Conservation (phyloP, 1,140 invertebrate genomes). For the Diachasmimorpha longicaudata region DNA sequence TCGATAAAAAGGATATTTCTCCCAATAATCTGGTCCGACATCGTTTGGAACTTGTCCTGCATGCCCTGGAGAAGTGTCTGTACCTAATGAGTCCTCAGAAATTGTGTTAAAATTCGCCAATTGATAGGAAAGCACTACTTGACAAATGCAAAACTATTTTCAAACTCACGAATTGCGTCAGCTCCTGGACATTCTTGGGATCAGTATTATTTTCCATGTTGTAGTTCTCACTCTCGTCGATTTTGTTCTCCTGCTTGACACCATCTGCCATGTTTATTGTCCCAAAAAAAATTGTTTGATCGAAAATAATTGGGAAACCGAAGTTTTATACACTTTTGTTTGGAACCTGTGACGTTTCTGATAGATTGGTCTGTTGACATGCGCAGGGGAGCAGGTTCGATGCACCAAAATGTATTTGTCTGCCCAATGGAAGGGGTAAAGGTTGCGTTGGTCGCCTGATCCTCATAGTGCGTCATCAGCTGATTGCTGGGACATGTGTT, state of each 20-base stretch:
- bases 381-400: not conserved
- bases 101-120: not conserved
- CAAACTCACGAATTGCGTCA: slow-evolving; percentile 87
- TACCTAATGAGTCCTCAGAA: slow-evolving; percentile 73
- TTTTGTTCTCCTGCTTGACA: slow-evolving; percentile 67
- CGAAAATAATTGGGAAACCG: not conserved
- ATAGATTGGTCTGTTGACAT: not conserved
- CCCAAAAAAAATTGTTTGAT: not conserved
- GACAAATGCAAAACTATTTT: not conserved
- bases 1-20: slow-evolving; percentile 81
- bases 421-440: not conserved
- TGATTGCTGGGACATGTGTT: not conserved
- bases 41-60: slow-evolving; percentile 97
- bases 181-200: slow-evolving; percentile 92
- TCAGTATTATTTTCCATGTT: slow-evolving; percentile 71
- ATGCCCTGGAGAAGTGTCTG: slow-evolving; percentile 96
- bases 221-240: slow-evolving; percentile 67
- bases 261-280: slow-evolving; percentile 66
- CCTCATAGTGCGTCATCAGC: not conserved
- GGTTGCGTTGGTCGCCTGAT: not conserved
- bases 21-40: slow-evolving; percentile 97
- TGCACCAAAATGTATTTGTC: not conserved
- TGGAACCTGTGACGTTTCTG: not conserved
- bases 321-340: not conserved
- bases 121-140: not conserved